phyloP scores from a whole-genome alignment of 2,113 vertebrate genomes.

The Sprattus sprattus region DNA sequence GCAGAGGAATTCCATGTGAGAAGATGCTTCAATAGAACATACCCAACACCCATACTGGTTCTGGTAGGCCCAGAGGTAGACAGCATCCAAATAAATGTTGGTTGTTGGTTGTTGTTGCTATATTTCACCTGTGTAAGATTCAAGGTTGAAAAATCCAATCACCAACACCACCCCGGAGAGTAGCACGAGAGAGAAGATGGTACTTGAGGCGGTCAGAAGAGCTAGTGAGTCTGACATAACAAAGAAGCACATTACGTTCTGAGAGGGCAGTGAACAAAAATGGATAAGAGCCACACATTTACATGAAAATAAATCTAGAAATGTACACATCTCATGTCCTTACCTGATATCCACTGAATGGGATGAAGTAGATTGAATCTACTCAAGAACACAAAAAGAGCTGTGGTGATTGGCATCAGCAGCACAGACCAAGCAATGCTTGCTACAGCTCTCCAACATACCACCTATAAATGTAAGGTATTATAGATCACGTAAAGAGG shows the following conservation, averaged over 20 bases:
- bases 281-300: no score
- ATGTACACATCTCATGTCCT: constrained; percentile 36
- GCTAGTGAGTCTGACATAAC: constrained; percentile 74
- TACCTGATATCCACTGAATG: constrained; percentile 82
- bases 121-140: constrained; percentile 86
- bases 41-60: neutral
- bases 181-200: constrained; percentile 81
- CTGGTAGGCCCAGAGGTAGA: neutral
- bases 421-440: constrained; percentile 85
- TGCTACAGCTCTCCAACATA: constrained; percentile 84
- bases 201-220: constrained; percentile 73
- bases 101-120: neutral
- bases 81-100: neutral
- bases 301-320: neutral
- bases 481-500: neutral
- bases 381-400: constrained; percentile 78
- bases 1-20: constrained; percentile 10
- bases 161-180: constrained; percentile 77
- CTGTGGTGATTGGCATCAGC: constrained; percentile 77
- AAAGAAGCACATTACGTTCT: neutral
- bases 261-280: neutral
- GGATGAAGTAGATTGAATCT: constrained; percentile 81
- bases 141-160: constrained; percentile 82
- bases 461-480: constrained; percentile 71
- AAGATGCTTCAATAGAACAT: no score